Evolutionary conservation across 1,140 invertebrate genomes (phyloP), one percentile per base, ranked within the genome.

Genomic region (Neuroterus valhalla): DNA sequence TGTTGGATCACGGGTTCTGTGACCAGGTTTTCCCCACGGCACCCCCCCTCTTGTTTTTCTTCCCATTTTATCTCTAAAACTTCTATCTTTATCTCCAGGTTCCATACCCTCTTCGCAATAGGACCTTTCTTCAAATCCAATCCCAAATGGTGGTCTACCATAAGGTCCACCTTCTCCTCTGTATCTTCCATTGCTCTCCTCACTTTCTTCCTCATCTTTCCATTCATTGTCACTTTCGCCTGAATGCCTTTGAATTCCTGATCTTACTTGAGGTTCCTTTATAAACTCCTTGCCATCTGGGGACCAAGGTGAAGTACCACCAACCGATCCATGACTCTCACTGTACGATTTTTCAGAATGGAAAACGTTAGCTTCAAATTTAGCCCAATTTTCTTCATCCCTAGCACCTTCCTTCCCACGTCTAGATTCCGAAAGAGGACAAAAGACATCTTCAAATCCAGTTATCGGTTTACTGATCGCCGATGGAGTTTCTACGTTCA

Each of bases 281-380:
- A 89, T 87, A 71, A 92, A 91, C 75, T 95, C 94, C 70, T 94
- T 93, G 2, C 94, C 94, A 86, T 96, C 94, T 0, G 94, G 94
- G 1, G 95, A 96, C 93, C 94, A 95, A 0, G 94, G 94, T 2
- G 94, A 95, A 6, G 92, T 91, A 55, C 90, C 92, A 50, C 92
- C 92, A 81, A 90, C 87, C 5, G 86, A 90, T 86, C 86, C 86
- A 81, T 85, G 87, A 72, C 76, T 88, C 76, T 87, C 89, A 78
- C 76, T 88, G 68, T 71, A 87, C 75, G 83, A 89, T 86, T 85
- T 89, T 74, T 89, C 84, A 10, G 82, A 81, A 55, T 84, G 81
- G 38, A 88, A 87, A 8, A 86, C 72, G 23, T 82, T 83, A 0
- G 86, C 83, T 55, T 91, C 90, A 81, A 92, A 92, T 62, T 91